phyloP scores from a whole-genome alignment of 2,113 vertebrate species.

The Albula goreensis region DNA sequence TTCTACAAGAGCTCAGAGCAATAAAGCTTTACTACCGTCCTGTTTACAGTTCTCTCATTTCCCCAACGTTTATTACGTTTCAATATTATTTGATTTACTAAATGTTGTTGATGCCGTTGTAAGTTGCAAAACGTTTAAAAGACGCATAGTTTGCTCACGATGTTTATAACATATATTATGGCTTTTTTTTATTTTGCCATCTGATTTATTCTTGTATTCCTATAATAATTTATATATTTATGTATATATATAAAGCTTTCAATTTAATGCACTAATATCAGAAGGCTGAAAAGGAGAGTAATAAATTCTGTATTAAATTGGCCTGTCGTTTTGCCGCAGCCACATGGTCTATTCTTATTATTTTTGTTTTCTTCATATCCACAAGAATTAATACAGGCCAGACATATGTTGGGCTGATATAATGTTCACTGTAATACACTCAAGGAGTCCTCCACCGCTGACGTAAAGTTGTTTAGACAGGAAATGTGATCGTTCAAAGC shows the following conservation, averaged over 20 bases:
- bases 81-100: slow-evolving; percentile 12
- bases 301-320: no score
- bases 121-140: not conserved
- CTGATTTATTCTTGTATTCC: not conserved
- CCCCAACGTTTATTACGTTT: not conserved
- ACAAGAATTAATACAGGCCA: slow-evolving; percentile 23
- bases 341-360: slow-evolving; percentile 16
- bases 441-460: not conserved
- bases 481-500: slow-evolving; percentile 33
- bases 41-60: slow-evolving; percentile 36
- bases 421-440: slow-evolving; percentile 27
- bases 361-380: slow-evolving; percentile 27
- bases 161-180: not conserved
- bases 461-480: slow-evolving; percentile 42
- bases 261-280: no score
- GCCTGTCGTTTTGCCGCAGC: slow-evolving; percentile 25
- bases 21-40: slow-evolving; percentile 64
- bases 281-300: no score
- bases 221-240: no score
- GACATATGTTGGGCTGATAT: slow-evolving; percentile 34
- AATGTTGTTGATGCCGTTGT: not conserved
- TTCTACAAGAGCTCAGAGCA: slow-evolving; percentile 56
- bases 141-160: not conserved
- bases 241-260: no score
- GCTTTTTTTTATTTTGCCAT: not conserved